Evolutionary conservation across 2,888 invertebrate species (phyloP), one percentile per base, ranked within the genome.

Genomic region (Junonia oenone): DNA sequence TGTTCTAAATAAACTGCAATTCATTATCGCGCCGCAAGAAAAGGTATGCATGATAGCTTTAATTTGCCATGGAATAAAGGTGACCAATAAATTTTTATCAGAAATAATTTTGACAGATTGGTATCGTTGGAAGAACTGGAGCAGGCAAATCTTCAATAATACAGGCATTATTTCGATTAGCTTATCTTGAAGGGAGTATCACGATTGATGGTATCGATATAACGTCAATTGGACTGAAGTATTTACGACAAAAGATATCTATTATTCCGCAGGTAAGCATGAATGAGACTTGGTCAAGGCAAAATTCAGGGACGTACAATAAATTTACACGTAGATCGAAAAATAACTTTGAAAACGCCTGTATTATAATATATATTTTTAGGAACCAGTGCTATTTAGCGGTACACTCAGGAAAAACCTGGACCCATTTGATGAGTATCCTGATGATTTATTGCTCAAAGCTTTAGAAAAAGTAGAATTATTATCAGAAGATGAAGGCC

Each of bases 371-470:
- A n/a, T n/a, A n/a, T n/a, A n/a, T n/a, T 58, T 51, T 9, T 92
- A 96, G 87, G 96, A 96, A 69, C 96, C 96, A 0, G 94, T 96
- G 2, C 75, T 97, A 11, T 96, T 98, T 74, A 95, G 96, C 37
- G 98, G 97, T 2, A 94, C 95, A 0, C 89, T 98, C 76, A 92
- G 98, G 31, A 94, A 94, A 69, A 96, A 96, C 76, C 83, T 96
- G 59, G 96, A 96, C 81, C 96, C 95, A 0, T 95, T 95, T 69
- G 91, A 94, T 56, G 92, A 94, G 64, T 95, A 94, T 68, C 78
- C 91, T 0, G 98, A 98, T 68, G 91, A 92, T 0, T 84, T 93
- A 22, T 76, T 98, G 14, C 94, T 97, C 93, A 91, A 91, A 59
- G 96, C 96, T 0, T 84, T 98, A 45, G 93, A 94, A 62, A 94